Conservation (phyloP, 2,797 vertebrate genomes). For the Hirundo rustica region DNA sequence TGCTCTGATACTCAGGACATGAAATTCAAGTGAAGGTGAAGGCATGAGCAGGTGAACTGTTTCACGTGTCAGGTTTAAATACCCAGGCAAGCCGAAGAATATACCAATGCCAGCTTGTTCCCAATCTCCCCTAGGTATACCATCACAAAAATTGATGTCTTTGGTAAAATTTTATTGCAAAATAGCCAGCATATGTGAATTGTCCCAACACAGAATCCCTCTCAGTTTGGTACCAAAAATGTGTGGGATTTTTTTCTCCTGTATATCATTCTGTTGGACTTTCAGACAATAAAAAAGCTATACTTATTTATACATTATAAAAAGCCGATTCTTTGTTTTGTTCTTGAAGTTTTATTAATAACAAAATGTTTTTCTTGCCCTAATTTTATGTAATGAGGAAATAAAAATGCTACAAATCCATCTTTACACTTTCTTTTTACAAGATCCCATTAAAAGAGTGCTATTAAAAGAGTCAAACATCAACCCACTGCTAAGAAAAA, state of each 20-base stretch:
- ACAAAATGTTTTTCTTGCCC: neutral
- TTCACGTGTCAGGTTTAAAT: neutral
- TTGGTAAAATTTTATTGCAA: neutral
- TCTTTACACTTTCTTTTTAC: neutral
- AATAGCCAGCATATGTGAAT: neutral
- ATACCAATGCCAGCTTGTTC: neutral
- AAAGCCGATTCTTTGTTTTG: neutral
- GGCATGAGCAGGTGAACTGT: neutral
- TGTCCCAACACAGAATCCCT: neutral
- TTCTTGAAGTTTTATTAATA: neutral
- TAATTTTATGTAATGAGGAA: neutral
- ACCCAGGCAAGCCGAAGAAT: neutral
- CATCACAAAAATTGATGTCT: neutral
- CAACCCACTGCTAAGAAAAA: neutral
- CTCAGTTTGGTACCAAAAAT: neutral
- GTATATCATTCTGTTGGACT: slow-evolving; percentile 24
- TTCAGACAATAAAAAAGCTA: neutral
- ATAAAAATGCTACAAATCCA: neutral
- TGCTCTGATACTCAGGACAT: neutral
- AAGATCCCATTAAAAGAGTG: neutral
- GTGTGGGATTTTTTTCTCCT: neutral
- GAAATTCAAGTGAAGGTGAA: neutral
- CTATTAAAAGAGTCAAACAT: neutral
- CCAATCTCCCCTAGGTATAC: neutral
- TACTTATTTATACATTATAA: neutral